Evolutionary conservation across 2,797 vertebrate species (phyloP), one percentile per base, ranked within the genome.

Genomic region (Typhlichthys eigenmanni): DNA sequence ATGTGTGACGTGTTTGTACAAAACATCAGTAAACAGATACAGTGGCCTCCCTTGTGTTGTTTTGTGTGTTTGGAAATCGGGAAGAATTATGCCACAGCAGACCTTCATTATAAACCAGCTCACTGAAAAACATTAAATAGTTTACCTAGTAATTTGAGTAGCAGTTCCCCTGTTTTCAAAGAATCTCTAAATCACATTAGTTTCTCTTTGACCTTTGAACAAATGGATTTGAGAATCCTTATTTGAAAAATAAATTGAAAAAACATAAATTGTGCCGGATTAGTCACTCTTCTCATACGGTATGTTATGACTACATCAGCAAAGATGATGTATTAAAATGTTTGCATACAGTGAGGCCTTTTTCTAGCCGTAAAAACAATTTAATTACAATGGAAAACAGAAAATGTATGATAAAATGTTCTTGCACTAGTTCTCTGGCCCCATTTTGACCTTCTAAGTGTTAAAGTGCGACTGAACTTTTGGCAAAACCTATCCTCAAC

Each of bases 181-280:
- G 68, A 56, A 60, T 17, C 77, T 66, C 75, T n/a, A n/a, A 51
- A 64, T 19, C 73, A 13, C 61, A 73, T 71, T 69, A 64, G 74
- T 77, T 81, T 79, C 74, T 76, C 79, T 86, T 75, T 72, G 83
- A 81, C 81, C 82, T 81, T 51, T 69, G 72, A 75, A 74, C 7
- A 63, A 79, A 72, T 64, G 34, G 1, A 73, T 69, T 47, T 77
- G 80, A 76, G 70, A 82, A 86, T 85, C 79, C 81, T 78, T 68
- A 78, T 85, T 78, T 69, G 56, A 84, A 83, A 85, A 84, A 85
- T 80, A 84, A 85, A 75, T 66, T 76, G 72, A 74, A 84, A 84
- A 79, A 83, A 81, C 74, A 74, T 38, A 1, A 38, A 38, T 38
- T 6, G 5, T 38, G 7, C 5, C 3, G 34, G 5, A 38, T 38